Evolutionary conservation across 2,888 invertebrate genomes (phyloP).

Genomic region (Horisme vitalbata): DNA sequence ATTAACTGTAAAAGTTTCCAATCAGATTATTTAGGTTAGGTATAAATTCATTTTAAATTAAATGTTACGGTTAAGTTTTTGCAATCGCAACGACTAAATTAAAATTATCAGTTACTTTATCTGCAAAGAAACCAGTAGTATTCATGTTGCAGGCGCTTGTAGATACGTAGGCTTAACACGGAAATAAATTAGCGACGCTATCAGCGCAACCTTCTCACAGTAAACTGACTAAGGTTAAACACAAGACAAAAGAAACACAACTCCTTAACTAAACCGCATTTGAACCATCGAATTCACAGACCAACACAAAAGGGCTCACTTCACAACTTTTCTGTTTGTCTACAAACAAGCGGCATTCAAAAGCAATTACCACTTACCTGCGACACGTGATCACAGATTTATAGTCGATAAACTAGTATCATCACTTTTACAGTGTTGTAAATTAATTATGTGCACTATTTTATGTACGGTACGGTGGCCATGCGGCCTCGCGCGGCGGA

Average conservation of each 20-base stretch:
- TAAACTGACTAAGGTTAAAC: constrained; percentile 20
- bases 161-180: too few relatives aligned
- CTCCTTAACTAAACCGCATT: constrained; percentile 34
- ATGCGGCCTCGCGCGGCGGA: constrained; percentile 70
- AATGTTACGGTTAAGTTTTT: too few relatives aligned
- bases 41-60: too few relatives aligned
- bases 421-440: constrained; percentile 80
- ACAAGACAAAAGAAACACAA: constrained; percentile 15
- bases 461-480: constrained; percentile 45
- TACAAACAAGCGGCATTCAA: constrained; percentile 70
- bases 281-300: constrained; percentile 60
- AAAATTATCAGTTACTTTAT: too few relatives aligned
- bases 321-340: constrained; percentile 57
- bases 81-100: too few relatives aligned
- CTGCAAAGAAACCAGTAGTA: background rate
- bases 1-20: too few relatives aligned
- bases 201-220: constrained; percentile 16
- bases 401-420: constrained; percentile 79
- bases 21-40: too few relatives aligned
- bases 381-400: constrained; percentile 79
- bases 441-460: constrained; percentile 76
- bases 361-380: constrained; percentile 82
- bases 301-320: constrained; percentile 60
- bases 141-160: background rate
- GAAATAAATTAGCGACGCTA: constrained; percentile 17